A percentile compares a stretch with the other conserved stretches of the same genome.
These are phyloP conservation scores for Hydra vulgaris DNA, from an alignment of 30 jellyfish, hydroid and myxozoan genomes.

Conservation along the genomic window DNA sequence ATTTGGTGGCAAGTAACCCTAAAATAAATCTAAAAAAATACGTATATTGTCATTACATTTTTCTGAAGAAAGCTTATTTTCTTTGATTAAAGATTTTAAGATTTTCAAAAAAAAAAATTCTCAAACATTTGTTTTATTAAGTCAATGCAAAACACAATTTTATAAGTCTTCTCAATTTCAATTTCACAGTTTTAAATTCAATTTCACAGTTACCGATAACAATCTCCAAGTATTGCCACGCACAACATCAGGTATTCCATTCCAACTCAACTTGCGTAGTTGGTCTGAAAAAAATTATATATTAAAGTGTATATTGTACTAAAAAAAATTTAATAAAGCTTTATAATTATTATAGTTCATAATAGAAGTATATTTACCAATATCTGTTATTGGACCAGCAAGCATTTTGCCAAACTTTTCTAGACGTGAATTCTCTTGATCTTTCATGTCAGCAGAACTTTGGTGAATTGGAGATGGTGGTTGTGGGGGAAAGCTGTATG, in stretches of 20 bases:
- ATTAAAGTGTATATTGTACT: background rate
- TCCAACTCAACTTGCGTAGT: constrained; percentile 82
- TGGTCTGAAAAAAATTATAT: constrained; percentile 38
- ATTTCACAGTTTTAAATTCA: too few species aligned
- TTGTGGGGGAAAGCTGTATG: constrained; percentile 38
- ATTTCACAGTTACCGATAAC: constrained; percentile 41
- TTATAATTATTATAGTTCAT: too few species aligned
- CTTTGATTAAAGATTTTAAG: too few species aligned
- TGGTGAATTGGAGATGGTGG: constrained; percentile 72
- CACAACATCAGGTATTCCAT: constrained; percentile 61
- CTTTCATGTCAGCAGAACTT: constrained; percentile 47
- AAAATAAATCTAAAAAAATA: background rate
- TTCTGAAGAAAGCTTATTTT: too few species aligned
- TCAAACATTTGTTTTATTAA: too few species aligned
- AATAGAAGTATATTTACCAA: constrained; percentile 23
- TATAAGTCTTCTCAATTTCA: too few species aligned
- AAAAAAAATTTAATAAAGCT: background rate
- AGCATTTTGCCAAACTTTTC: constrained; percentile 80
- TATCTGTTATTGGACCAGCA: constrained; percentile 92
- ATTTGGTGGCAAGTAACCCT: constrained; percentile 96
- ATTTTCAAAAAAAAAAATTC: too few species aligned
- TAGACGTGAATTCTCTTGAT: constrained; percentile 75
- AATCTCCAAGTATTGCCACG: constrained; percentile 84
- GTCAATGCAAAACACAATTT: too few species aligned
- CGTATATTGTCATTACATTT: background rate